phyloP scores from a whole-genome alignment of 2,888 invertebrate species.

The Drosophila gaucha region DNA sequence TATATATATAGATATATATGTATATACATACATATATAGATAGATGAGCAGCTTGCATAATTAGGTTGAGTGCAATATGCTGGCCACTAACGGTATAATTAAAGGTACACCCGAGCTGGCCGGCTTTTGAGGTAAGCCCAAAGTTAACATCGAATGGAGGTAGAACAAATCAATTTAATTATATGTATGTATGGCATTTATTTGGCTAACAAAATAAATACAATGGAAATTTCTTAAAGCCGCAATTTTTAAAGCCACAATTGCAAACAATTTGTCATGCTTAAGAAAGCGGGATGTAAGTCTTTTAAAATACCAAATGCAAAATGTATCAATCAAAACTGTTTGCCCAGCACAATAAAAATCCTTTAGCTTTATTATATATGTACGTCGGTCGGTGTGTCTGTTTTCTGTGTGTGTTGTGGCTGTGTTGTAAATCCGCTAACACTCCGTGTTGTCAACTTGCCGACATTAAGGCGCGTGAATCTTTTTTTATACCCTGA shows the following conservation, averaged over 20 bases:
- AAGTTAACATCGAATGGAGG: background rate
- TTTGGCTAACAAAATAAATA: too few relatives aligned
- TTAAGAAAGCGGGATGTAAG: constrained; percentile 55
- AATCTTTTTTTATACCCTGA: constrained; percentile 74
- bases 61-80: constrained; percentile 62
- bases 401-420: constrained; percentile 18
- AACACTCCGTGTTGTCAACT: constrained; percentile 78
- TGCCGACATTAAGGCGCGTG: constrained; percentile 76
- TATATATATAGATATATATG: constrained; percentile 4
- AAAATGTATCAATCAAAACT: constrained; percentile 76
- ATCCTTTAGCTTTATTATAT: constrained; percentile 48
- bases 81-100: constrained; percentile 48
- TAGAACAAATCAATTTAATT: background rate
- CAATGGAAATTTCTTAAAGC: constrained; percentile 1
- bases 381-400: background rate
- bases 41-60: constrained; percentile 36
- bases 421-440: constrained; percentile 67
- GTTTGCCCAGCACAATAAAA: constrained; percentile 57
- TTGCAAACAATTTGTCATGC: constrained; percentile 63
- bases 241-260: constrained; percentile 15
- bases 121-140: constrained; percentile 15
- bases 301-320: constrained; percentile 50
- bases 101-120: constrained; percentile 25
- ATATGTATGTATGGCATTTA: background rate
- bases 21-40: background rate